These are phyloP conservation scores for Trididemnum clinides DNA, from an alignment of 23 tunicate species.

Conservation along the genomic window DNA sequence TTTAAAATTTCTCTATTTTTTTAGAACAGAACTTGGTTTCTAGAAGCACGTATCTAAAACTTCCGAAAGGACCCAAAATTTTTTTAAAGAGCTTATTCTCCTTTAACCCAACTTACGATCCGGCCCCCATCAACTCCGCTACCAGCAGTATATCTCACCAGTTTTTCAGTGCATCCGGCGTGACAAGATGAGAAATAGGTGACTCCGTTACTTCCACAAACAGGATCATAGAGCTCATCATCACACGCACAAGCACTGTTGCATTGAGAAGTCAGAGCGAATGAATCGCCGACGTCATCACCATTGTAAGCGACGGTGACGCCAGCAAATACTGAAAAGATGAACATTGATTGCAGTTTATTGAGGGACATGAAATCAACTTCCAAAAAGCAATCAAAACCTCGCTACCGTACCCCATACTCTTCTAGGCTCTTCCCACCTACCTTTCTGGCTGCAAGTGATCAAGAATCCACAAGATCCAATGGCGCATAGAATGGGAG, in stretches of 20 bases:
- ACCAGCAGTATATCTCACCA: not conserved
- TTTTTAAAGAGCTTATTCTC: no score
- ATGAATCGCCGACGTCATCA: not conserved
- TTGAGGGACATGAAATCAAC: no score
- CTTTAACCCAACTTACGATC: no score
- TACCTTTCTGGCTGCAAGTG: slow-evolving; percentile 23
- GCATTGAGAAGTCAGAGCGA: not conserved
- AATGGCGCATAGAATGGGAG: slow-evolving; percentile 27
- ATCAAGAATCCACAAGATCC: not conserved
- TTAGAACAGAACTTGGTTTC: no score
- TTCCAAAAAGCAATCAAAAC: no score
- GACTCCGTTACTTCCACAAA: slow-evolving; percentile 47
- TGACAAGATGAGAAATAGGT: slow-evolving; percentile 76
- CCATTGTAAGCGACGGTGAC: not conserved
- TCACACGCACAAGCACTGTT: slow-evolving; percentile 43
- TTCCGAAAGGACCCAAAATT: no score
- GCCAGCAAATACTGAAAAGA: slow-evolving; percentile 24
- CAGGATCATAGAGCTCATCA: slow-evolving; percentile 41
- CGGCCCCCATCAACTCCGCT: no score
- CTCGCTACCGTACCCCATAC: no score
- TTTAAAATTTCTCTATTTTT: no score
- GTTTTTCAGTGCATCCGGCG: slow-evolving; percentile 54
- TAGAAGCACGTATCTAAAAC: no score
- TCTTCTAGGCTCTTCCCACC: no score
- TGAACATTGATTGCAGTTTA: no score